Evolutionary conservation across 1,140 invertebrate species (phyloP).

Genomic region (Lysiphlebus fabarum): DNA sequence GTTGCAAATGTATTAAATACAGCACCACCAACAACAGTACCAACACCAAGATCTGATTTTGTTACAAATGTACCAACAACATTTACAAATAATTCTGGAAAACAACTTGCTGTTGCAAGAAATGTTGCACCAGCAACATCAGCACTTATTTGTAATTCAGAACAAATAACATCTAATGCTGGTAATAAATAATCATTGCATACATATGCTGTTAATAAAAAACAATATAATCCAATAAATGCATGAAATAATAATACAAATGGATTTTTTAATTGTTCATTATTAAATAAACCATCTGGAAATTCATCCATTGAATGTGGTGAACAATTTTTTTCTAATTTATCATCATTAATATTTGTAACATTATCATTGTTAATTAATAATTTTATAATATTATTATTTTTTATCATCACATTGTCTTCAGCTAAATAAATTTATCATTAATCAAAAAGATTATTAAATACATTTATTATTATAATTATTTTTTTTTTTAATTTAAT

Average conservation of each 20-base stretch:
- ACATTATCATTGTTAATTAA: conserved; percentile 3
- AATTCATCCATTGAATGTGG: conserved; percentile 58
- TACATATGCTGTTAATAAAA: conserved; percentile 73
- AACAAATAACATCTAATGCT: conserved; percentile 76
- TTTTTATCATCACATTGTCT: neutral
- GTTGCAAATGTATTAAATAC: conserved; percentile 87
- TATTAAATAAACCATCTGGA: conserved; percentile 58
- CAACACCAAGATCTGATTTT: conserved; percentile 75
- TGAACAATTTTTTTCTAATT: conserved; percentile 41
- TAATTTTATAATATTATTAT: no score
- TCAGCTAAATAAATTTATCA: neutral
- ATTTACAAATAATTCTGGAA: conserved; percentile 87
- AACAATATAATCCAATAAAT: conserved; percentile 75
- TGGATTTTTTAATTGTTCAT: conserved; percentile 63
- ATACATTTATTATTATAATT: no score
- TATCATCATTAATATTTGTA: conserved; percentile 10
- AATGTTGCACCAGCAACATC: conserved; percentile 90
- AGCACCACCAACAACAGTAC: conserved; percentile 83
- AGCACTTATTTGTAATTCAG: conserved; percentile 67
- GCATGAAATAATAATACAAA: conserved; percentile 68
- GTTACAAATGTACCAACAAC: conserved; percentile 79
- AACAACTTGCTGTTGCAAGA: conserved; percentile 85
- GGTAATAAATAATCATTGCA: conserved; percentile 86
- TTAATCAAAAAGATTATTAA: no score
- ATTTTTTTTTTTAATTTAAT: no score